Base-by-base conservation (phyloP, 2,888 invertebrate species). In the Eupithecia centaureata region DNA sequence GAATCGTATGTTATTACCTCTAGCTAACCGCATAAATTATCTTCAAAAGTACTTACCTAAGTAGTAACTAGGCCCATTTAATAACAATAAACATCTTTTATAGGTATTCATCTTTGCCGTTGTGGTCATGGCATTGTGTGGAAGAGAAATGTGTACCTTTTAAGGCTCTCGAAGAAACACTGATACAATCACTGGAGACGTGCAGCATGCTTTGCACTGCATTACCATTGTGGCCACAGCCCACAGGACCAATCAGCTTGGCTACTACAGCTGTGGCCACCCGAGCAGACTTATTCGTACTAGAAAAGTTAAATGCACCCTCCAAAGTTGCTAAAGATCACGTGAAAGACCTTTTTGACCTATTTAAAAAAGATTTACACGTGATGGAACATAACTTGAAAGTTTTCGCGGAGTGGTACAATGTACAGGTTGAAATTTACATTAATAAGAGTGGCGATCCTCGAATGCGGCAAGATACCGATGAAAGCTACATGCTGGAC, bases 61-160 rank as follows among this genome's bases (percentile, higher is more conserved):
- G n/a, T n/a, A n/a, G n/a, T 47, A 4, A 42, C 42, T 22, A 22
- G 2, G 18, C 18, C 8, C 42, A 47, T 47, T 47, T 47, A 22
- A 10, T 47, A 47, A 42, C 25, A 52, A 27, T 25, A 52, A 27
- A 52, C 13, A 27, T 27, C 2, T 56, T 56, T 56, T 56, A n/a
- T 30, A 56, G 54, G 8, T 56, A 56, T 56, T n/a, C 54, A 18
- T 0, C 42, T 28, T 78, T 71, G 42, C 93, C 94, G 13, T 93
- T 95, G 58, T 97, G 97, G 97, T 96, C 95, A n/a, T 97, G 96
- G 95, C 94, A 95, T 64, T 97, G 97, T 83, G 93, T 95, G 62
- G 88, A 91, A 52, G 94, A 95, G 74, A 94, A 95, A 77, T 97
- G 97, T 90, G 94, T 96, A 68, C 95, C 96, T 15, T 70, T 80